Conservation (phyloP, 2,113 vertebrate species). For the Polypterus bichir region DNA sequence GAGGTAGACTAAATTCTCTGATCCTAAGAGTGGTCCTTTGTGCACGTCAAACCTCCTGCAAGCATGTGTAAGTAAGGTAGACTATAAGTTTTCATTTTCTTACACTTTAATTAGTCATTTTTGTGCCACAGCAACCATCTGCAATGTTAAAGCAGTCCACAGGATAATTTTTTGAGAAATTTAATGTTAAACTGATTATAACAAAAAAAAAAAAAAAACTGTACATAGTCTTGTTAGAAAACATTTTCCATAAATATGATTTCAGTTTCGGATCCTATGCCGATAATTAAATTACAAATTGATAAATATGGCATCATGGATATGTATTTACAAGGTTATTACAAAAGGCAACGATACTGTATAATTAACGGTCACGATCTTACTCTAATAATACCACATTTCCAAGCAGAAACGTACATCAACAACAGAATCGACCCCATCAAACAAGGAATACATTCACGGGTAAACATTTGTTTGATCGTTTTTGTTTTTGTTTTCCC, state of each 20-base stretch:
- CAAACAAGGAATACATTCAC: conserved; percentile 99
- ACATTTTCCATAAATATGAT: conserved; percentile 98
- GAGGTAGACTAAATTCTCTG: too few species aligned
- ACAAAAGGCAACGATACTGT: conserved; percentile 91
- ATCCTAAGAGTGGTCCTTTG: too few species aligned
- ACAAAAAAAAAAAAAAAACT: conserved; percentile 66
- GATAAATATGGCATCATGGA: conserved; percentile 99
- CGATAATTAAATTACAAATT: conserved; percentile 99
- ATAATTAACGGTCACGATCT: conserved; percentile 94
- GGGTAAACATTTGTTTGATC: conserved; percentile 76
- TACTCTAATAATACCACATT: conserved; percentile 83
- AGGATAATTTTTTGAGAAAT: conserved; percentile 51
- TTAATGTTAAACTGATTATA: conserved; percentile 95
- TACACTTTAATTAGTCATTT: too few species aligned
- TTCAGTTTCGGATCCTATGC: conserved; percentile 90
- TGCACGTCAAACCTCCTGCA: too few species aligned
- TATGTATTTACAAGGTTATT: conserved; percentile 99
- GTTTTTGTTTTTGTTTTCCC: conserved; percentile 53
- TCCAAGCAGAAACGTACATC: conserved; percentile 86
- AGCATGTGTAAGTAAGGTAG: too few species aligned
- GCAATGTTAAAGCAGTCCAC: too few species aligned
- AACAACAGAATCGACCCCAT: conserved; percentile 91
- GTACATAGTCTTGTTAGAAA: conserved; percentile 96
- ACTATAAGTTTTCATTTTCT: too few species aligned
- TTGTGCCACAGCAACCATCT: too few species aligned